Evolutionary conservation across 2,113 vertebrate species (phyloP).

Genomic region (Alosa alosa): DNA sequence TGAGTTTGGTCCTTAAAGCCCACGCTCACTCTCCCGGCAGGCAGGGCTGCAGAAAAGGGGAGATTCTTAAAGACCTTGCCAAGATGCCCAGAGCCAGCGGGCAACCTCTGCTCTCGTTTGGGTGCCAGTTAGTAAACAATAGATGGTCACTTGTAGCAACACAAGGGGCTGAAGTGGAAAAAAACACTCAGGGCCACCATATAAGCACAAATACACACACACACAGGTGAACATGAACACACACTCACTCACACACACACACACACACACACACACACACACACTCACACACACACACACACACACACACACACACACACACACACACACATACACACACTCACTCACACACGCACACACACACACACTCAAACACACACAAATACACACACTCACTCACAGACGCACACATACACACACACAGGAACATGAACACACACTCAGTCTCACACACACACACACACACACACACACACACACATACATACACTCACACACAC

Average conservation of each 20-base stretch:
- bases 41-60: neutral
- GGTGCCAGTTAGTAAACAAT: neutral
- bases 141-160: neutral
- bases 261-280: neutral
- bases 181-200: neutral
- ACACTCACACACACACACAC: neutral
- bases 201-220: neutral
- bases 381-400: neutral
- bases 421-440: no score
- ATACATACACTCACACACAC: neutral
- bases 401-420: neutral
- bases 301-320: neutral
- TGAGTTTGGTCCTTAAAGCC: slow-evolving; percentile 14
- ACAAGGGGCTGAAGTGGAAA: neutral
- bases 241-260: neutral
- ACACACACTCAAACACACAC: neutral
- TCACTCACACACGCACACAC: neutral
- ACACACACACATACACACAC: neutral
- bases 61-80: slow-evolving; percentile 26
- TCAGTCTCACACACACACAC: neutral
- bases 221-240: neutral
- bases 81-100: slow-evolving; percentile 12
- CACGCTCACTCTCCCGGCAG: neutral
- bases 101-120: slow-evolving; percentile 17
- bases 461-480: neutral